Conservation (phyloP, 2,797 vertebrate genomes). For the Lutjanus campechanus region DNA sequence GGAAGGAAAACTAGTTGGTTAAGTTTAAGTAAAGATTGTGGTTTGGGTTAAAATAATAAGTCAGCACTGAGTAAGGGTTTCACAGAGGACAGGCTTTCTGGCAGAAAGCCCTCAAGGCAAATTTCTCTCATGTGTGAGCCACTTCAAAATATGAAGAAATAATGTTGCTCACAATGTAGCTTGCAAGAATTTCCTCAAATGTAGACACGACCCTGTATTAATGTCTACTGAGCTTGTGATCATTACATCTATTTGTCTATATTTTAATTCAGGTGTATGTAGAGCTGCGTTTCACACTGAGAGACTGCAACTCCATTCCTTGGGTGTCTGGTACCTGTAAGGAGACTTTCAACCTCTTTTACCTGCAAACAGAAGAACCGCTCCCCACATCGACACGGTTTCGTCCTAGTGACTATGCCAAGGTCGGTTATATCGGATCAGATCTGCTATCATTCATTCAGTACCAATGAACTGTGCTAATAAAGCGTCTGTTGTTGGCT, state of each 20-base stretch:
- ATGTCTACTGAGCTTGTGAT: not conserved
- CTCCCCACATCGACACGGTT: conserved; percentile 91
- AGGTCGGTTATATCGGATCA: conserved; percentile 71
- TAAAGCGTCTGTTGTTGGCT: conserved; percentile 18
- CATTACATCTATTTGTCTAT: not conserved
- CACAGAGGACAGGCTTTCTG: too few species aligned
- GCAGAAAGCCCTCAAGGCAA: too few species aligned
- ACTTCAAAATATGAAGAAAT: too few species aligned
- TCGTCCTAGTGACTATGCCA: conserved; percentile 91
- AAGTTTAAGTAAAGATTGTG: too few species aligned
- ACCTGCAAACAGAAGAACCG: conserved; percentile 93
- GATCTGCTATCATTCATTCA: not conserved
- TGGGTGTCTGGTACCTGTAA: conserved; percentile 98
- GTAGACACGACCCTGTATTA: not conserved
- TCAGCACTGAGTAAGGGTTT: too few species aligned
- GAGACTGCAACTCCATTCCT: conserved; percentile 99
- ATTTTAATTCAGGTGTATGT: conserved; percentile 88
- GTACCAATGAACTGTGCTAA: not conserved
- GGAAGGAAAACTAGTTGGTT: too few species aligned
- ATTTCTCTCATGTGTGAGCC: too few species aligned
- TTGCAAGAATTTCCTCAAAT: too few species aligned
- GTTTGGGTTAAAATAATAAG: too few species aligned
- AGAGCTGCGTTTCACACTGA: conserved; percentile 97
- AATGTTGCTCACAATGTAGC: too few species aligned
- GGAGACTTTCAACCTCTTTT: conserved; percentile 98